phyloP scores from a whole-genome alignment of 2,113 vertebrate species.

The Siphamia tubifer region DNA sequence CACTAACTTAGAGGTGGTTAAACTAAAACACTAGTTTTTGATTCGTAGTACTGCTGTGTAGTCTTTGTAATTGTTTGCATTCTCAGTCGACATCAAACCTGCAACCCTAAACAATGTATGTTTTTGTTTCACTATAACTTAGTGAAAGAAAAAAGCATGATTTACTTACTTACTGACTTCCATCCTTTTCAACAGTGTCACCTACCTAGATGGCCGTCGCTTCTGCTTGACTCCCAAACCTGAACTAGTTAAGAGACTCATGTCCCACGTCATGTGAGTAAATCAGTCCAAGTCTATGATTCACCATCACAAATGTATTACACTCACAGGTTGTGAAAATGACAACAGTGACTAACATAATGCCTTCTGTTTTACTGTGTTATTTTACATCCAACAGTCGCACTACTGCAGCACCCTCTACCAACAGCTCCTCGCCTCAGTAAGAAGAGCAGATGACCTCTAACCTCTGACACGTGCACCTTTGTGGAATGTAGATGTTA shows the following conservation, averaged over 20 bases:
- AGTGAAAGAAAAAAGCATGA: neutral
- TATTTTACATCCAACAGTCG: neutral
- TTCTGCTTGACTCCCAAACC: conserved; percentile 58
- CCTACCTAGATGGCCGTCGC: neutral
- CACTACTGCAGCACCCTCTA: neutral
- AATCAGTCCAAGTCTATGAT: neutral
- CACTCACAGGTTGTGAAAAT: neutral
- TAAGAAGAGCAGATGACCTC: neutral
- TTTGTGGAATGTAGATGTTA: neutral
- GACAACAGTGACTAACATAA: neutral
- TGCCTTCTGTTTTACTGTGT: too few species aligned
- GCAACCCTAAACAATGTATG: neutral
- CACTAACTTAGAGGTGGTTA: too few species aligned
- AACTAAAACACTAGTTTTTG: too few species aligned
- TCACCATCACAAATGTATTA: too few species aligned
- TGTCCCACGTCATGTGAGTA: conserved; percentile 58
- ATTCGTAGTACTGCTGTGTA: too few species aligned
- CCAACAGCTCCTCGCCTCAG: neutral
- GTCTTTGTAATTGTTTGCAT: too few species aligned
- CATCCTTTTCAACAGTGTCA: conserved; percentile 50
- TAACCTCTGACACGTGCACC: neutral
- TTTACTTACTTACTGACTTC: too few species aligned
- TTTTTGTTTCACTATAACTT: neutral
- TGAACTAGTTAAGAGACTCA: neutral
- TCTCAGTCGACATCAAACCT: too few species aligned